Evolutionary conservation across 2,797 vertebrate genomes (phyloP).

Genomic region (Danio albolineatus): DNA sequence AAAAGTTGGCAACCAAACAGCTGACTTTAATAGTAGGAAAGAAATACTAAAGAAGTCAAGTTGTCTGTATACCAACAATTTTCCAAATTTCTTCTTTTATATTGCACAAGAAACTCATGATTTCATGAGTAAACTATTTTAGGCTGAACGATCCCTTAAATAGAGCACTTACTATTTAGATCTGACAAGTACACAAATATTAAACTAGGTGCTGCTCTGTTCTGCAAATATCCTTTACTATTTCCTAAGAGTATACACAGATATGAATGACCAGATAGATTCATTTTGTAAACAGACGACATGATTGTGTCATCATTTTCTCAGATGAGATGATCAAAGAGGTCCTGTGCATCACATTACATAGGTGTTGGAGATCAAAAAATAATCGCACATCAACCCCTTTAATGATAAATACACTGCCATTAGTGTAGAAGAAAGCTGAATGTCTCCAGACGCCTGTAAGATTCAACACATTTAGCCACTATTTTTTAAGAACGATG

Average conservation of each 20-base stretch:
- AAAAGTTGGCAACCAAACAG: too few species aligned
- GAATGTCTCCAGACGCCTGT: not conserved
- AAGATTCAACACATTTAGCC: not conserved
- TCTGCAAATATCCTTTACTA: not conserved
- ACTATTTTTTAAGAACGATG: conserved; percentile 9
- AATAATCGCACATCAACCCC: conserved; percentile 9
- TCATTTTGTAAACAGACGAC: not conserved
- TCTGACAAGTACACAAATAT: not conserved
- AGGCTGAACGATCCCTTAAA: not conserved
- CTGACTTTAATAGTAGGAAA: too few species aligned
- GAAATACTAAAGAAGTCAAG: too few species aligned
- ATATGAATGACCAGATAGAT: not conserved
- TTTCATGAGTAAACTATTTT: too few species aligned
- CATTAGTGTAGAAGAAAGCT: not conserved
- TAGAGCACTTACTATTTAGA: not conserved
- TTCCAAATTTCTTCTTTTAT: too few species aligned
- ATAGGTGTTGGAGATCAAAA: not conserved
- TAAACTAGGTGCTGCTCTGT: not conserved
- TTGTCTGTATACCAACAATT: too few species aligned
- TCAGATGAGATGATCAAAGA: not conserved
- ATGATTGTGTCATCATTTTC: conserved; percentile 10
- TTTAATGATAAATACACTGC: conserved; percentile 14
- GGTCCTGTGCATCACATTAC: not conserved
- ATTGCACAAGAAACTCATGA: too few species aligned
- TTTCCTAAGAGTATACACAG: not conserved